Conservation (phyloP, 2,113 vertebrate genomes). For the Herpailurus yagouaroundi region DNA sequence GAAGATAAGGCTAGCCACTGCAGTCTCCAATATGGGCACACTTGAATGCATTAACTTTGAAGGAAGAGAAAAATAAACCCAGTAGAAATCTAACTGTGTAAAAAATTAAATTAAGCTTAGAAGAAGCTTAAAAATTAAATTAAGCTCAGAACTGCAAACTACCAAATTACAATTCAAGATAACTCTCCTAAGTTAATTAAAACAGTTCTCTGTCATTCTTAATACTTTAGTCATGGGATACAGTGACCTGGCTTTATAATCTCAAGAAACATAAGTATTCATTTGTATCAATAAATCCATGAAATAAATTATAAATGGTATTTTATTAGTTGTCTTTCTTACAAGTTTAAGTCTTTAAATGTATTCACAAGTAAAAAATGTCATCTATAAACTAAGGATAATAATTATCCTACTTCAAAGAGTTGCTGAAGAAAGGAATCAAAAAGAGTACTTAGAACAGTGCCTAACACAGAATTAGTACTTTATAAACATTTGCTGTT, state of each 20-base stretch:
- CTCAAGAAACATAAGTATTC: neutral
- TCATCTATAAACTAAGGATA: neutral
- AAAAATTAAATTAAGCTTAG: neutral
- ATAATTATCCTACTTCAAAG: neutral
- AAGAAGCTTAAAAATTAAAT: constrained; percentile 8
- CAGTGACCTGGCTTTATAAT: neutral
- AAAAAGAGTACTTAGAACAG: neutral
- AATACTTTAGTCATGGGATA: neutral
- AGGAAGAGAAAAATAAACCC: neutral
- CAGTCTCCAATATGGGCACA: neutral
- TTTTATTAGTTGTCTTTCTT: neutral
- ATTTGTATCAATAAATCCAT: neutral
- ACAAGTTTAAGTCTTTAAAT: neutral
- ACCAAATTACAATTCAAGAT: neutral
- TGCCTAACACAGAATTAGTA: neutral
- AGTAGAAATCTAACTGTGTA: neutral
- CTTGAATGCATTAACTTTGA: neutral
- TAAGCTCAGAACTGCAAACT: constrained; percentile 33
- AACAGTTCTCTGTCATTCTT: neutral
- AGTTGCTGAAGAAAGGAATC: neutral
- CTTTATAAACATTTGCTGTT: neutral
- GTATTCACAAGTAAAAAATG: neutral
- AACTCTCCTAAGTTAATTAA: neutral
- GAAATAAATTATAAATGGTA: neutral
- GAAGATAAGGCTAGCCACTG: neutral